Conservation (phyloP, 2,113 vertebrate species). For the Macaca fascicularis region DNA sequence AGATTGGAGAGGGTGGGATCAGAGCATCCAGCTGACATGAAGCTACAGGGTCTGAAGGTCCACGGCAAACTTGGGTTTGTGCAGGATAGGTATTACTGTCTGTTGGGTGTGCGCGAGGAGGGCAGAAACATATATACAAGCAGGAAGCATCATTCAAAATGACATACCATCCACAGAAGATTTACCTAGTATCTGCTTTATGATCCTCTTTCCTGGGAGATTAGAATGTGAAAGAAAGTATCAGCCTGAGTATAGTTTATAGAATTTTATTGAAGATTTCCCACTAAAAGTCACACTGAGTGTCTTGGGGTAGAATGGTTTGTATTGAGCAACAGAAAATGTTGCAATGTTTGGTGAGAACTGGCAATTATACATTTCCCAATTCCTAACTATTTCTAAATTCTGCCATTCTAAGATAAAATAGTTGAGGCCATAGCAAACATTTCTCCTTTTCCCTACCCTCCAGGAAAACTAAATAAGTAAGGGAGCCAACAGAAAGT, state of each 20-base stretch:
- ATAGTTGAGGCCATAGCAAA: neutral
- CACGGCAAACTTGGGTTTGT: neutral
- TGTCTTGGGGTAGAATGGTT: neutral
- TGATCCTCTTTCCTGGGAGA: neutral
- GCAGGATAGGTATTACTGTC: neutral
- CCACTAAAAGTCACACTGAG: neutral
- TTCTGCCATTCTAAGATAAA: constrained; percentile 32
- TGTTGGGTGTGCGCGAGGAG: neutral
- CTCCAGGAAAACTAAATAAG: neutral
- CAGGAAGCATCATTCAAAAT: neutral
- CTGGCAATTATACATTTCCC: neutral
- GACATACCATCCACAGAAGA: neutral
- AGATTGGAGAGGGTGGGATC: neutral
- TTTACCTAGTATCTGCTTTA: neutral
- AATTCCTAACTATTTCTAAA: constrained; percentile 12
- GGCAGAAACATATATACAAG: neutral
- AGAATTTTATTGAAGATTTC: neutral
- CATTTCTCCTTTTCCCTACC: neutral
- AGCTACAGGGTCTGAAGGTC: neutral
- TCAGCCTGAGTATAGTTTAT: neutral
- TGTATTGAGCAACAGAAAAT: neutral
- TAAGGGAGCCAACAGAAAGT: neutral
- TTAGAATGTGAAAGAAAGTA: neutral
- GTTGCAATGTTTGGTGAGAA: neutral
- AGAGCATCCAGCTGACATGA: neutral